A percentile compares a stretch with the other conserved stretches of the same genome.
Evolutionary conservation across 2,113 vertebrate genomes (phyloP).

Genomic region (Callorhinus ursinus): DNA sequence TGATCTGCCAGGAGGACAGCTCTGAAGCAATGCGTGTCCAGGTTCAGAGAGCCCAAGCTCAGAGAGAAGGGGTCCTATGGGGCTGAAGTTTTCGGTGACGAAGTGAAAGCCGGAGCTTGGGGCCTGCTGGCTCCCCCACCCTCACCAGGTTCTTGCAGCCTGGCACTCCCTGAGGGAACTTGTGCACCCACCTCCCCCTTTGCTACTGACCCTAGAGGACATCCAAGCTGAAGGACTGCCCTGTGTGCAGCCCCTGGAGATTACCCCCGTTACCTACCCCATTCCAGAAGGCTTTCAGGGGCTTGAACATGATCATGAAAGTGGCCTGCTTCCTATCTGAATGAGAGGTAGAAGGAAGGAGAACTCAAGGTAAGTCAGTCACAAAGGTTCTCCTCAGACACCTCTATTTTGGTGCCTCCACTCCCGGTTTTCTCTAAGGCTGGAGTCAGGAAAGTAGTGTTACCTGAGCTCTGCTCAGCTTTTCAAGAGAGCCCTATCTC

Average conservation of each 20-base stretch:
- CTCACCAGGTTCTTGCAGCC: background rate
- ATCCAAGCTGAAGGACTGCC: background rate
- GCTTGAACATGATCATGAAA: background rate
- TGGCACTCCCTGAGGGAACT: background rate
- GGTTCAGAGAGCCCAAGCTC: background rate
- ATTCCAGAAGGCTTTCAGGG: background rate
- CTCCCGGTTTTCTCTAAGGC: background rate
- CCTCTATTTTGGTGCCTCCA: background rate
- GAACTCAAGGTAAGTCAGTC: background rate
- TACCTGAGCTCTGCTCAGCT: background rate
- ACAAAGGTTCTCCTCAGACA: no score
- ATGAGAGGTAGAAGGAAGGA: background rate
- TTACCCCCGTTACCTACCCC: background rate
- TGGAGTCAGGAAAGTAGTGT: background rate
- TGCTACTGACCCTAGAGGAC: background rate
- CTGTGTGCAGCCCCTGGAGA: background rate
- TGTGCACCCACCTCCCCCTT: background rate
- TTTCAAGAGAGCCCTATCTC: background rate
- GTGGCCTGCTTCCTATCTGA: background rate
- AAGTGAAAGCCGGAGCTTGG: background rate
- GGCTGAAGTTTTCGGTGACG: background rate
- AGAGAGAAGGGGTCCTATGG: background rate
- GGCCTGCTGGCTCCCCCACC: no score
- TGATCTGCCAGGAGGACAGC: background rate
- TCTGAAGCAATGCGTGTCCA: background rate